Evolutionary conservation across 2,797 vertebrate genomes (phyloP).

Genomic region (Microcaecilia unicolor): DNA sequence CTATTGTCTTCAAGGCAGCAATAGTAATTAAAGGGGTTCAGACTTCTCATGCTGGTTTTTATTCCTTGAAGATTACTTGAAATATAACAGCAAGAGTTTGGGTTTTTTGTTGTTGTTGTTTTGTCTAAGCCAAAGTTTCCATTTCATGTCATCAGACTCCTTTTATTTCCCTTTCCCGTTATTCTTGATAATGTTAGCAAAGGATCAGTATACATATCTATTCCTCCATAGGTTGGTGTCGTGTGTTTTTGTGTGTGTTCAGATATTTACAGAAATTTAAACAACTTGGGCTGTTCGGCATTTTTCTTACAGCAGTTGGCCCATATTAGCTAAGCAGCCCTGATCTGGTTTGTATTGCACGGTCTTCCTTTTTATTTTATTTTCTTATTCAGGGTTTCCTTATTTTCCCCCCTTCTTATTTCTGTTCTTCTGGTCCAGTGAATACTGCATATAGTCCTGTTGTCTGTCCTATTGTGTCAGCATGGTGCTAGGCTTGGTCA

Average conservation of each 20-base stretch:
- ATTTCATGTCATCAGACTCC: too few relatives aligned
- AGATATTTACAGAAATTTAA: slow-evolving; percentile 95
- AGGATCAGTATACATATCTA: slow-evolving; percentile 39
- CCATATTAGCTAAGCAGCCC: slow-evolving; percentile 99
- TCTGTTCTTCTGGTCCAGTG: slow-evolving; percentile 93
- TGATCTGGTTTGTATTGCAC: slow-evolving; percentile 99
- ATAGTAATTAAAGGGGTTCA: too few relatives aligned
- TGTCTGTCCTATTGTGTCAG: slow-evolving; percentile 98
- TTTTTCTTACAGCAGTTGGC: slow-evolving; percentile 99
- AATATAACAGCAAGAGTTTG: too few relatives aligned
- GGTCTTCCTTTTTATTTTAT: slow-evolving; percentile 93
- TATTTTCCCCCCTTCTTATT: slow-evolving; percentile 62
- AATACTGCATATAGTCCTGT: slow-evolving; percentile 97
- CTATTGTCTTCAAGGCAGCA: too few relatives aligned
- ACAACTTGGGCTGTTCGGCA: slow-evolving; percentile 99
- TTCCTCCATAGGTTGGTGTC: slow-evolving; percentile 76
- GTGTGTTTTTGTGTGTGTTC: slow-evolving; percentile 67
- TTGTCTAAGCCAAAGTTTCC: too few relatives aligned
- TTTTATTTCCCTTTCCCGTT: too few relatives aligned
- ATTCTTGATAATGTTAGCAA: slow-evolving; percentile 24
- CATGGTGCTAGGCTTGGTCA: slow-evolving; percentile 99
- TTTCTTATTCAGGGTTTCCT: slow-evolving; percentile 64
- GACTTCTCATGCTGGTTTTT: too few relatives aligned
- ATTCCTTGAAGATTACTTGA: too few relatives aligned
- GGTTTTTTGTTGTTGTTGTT: too few relatives aligned